phyloP scores from a whole-genome alignment of 1,140 invertebrate species.

The Eufriesea mexicana region DNA sequence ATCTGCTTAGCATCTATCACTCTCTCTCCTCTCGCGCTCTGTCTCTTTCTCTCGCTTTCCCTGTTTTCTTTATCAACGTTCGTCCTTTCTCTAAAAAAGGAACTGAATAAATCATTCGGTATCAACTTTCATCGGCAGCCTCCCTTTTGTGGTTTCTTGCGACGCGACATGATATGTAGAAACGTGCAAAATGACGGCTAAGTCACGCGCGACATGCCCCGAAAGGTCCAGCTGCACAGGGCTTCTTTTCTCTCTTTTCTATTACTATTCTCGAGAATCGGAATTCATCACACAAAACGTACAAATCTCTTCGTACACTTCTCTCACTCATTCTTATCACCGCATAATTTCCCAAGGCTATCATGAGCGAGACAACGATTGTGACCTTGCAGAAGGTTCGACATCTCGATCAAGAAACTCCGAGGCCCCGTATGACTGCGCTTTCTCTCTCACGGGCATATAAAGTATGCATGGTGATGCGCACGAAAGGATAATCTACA shows the following conservation, averaged over 20 bases:
- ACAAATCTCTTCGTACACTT: slow-evolving; percentile 5
- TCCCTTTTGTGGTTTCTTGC: slow-evolving; percentile 23
- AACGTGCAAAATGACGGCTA: slow-evolving; percentile 17
- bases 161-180: slow-evolving; percentile 64
- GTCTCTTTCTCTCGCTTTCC: background rate
- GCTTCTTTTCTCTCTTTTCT: background rate
- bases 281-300: background rate
- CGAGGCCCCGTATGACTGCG: background rate
- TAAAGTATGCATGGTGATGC: background rate
- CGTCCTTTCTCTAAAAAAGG: background rate
- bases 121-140: slow-evolving; percentile 32
- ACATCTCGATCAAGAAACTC: background rate
- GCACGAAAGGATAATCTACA: background rate
- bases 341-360: background rate
- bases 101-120: slow-evolving; percentile 1
- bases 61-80: slow-evolving; percentile 15
- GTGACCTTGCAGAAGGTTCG: background rate
- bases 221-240: slow-evolving; percentile 31
- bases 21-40: background rate
- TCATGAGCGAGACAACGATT: background rate
- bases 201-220: slow-evolving; percentile 15
- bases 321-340: background rate
- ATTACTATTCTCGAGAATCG: background rate
- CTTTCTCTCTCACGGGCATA: background rate
- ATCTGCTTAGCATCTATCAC: background rate